phyloP scores from a whole-genome alignment of 2,888 invertebrate species.

The Xanthorhoe spadicearia region DNA sequence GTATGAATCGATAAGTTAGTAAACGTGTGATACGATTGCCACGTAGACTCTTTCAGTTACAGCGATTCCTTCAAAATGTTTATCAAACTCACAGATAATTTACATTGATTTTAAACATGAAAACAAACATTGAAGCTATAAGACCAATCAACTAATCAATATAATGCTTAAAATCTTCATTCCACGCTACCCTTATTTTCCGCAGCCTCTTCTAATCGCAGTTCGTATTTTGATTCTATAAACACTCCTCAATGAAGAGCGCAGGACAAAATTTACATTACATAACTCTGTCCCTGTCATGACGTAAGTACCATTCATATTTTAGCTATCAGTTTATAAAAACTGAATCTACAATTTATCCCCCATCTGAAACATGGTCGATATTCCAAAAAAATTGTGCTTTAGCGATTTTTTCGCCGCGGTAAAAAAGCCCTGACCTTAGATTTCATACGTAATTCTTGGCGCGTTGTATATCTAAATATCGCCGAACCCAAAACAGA shows the following conservation, averaged over 20 bases:
- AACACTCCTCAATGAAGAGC: slow-evolving; percentile 28
- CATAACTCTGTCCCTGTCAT: slow-evolving; percentile 70
- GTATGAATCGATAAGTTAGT: slow-evolving; percentile 70
- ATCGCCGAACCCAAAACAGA: slow-evolving; percentile 14
- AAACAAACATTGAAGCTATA: neutral
- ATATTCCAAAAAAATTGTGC: neutral
- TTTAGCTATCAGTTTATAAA: slow-evolving; percentile 2
- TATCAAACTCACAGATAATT: slow-evolving; percentile 1
- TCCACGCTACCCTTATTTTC: slow-evolving; percentile 22
- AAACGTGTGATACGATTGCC: slow-evolving; percentile 41
- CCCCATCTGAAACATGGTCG: neutral
- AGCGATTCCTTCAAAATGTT: slow-evolving; percentile 14
- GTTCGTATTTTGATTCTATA: slow-evolving; percentile 15
- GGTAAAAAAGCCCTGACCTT: slow-evolving; percentile 28
- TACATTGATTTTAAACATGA: neutral
- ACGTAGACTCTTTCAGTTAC: neutral
- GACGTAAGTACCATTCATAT: slow-evolving; percentile 64
- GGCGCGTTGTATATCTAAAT: slow-evolving; percentile 16
- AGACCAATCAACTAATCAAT: slow-evolving; percentile 17
- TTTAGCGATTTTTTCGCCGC: slow-evolving; percentile 9
- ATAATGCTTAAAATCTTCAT: slow-evolving; percentile 7
- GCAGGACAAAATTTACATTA: slow-evolving; percentile 56
- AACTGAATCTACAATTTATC: neutral
- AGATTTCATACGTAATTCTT: slow-evolving; percentile 27
- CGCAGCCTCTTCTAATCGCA: slow-evolving; percentile 8